Percentiles rank a stretch among this genome's conserved stretches.
Evolutionary conservation across 2,797 vertebrate species (phyloP).

Genomic region (Hyperoplus lanceolatus): DNA sequence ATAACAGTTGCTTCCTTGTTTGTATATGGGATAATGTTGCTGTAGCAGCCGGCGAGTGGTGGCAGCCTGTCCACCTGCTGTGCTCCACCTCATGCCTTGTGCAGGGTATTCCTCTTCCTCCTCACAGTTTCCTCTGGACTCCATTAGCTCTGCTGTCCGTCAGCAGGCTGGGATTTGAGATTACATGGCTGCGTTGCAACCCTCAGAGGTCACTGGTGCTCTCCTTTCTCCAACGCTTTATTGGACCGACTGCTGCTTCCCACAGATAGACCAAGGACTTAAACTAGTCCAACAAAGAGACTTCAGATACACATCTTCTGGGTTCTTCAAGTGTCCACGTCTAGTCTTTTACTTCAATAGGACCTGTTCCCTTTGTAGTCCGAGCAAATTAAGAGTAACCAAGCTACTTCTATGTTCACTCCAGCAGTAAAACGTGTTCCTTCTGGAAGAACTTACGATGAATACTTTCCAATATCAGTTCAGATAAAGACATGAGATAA

Average conservation of each 20-base stretch:
- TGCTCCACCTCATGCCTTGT: background rate
- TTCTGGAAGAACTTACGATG: background rate
- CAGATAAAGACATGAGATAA: background rate
- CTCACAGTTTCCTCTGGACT: conserved; percentile 36
- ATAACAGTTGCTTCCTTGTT: too few relatives aligned
- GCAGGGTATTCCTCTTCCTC: conserved; percentile 21
- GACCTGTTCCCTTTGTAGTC: background rate
- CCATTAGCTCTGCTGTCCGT: conserved; percentile 66
- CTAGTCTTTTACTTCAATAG: background rate
- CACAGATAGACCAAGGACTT: conserved; percentile 9
- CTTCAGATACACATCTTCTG: conserved; percentile 43
- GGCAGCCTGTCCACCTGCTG: background rate
- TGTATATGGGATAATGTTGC: background rate
- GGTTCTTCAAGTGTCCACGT: conserved; percentile 36
- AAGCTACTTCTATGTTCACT: conserved; percentile 8
- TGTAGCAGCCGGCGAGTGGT: background rate
- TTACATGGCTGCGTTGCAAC: conserved; percentile 55
- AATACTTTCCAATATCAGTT: background rate
- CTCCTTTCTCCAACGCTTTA: conserved; percentile 1
- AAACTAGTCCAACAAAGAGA: conserved; percentile 32
- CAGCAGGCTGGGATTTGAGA: conserved; percentile 64
- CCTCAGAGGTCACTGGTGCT: conserved; percentile 45
- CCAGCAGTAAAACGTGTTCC: background rate
- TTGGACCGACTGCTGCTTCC: conserved; percentile 32
- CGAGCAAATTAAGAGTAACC: conserved; percentile 7